A percentile compares a stretch with the other conserved stretches of the same genome.
Conservation (phyloP, 2,113 vertebrate genomes). For the Carettochelys insculpta region DNA sequence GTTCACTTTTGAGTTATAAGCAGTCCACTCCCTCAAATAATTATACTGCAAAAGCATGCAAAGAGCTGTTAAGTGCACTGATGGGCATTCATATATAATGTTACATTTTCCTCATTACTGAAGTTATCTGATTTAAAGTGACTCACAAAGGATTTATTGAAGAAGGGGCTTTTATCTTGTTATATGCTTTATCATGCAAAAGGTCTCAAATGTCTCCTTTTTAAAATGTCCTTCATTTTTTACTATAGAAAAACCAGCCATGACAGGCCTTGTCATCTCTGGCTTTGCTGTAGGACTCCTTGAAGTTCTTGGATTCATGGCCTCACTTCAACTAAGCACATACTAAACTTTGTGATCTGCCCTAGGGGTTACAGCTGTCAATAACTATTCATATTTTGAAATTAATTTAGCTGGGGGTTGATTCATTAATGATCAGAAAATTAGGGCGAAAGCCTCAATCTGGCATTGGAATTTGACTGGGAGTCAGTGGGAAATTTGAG, state of each 20-base stretch:
- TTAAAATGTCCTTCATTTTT: background rate
- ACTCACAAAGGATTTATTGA: background rate
- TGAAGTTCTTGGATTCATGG: background rate
- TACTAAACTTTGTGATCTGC: background rate
- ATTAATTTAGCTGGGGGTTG: background rate
- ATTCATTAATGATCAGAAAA: background rate
- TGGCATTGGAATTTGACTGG: background rate
- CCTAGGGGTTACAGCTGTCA: background rate
- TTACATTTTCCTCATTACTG: background rate
- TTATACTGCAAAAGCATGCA: background rate
- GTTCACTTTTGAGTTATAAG: background rate
- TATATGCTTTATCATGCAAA: background rate
- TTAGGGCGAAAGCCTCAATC: background rate
- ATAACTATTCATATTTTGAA: background rate
- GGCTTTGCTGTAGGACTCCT: background rate
- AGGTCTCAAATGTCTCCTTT: background rate
- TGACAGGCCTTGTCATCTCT: background rate
- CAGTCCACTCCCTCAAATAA: background rate
- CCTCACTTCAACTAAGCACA: background rate
- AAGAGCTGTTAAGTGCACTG: background rate
- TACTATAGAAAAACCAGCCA: background rate
- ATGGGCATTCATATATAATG: background rate
- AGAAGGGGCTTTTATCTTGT: background rate
- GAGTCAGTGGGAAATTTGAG: background rate
- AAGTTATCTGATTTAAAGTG: background rate